Conservation (phyloP, 2,113 vertebrate species). For the Laticauda laticaudata region DNA sequence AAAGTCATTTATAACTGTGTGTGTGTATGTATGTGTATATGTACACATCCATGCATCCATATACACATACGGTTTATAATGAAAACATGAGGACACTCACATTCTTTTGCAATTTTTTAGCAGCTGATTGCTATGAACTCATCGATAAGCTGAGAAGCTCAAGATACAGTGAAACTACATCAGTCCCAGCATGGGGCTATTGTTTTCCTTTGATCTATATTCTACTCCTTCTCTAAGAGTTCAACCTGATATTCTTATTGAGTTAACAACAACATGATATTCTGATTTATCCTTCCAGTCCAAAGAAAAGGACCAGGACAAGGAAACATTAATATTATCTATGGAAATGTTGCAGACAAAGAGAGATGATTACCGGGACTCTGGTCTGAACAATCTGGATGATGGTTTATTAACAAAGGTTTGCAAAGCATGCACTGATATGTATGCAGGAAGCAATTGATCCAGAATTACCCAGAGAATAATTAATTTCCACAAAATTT, state of each 20-base stretch:
- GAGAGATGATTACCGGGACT: background rate
- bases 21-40: no score
- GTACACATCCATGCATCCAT: no score
- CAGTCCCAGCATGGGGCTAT: background rate
- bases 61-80: background rate
- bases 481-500: background rate
- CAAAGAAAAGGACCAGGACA: background rate
- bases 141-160: background rate
- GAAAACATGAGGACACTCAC: background rate
- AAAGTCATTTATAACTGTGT: background rate
- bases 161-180: background rate
- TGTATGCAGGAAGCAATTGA: background rate
- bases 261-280: background rate
- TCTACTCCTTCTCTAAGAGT: background rate
- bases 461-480: background rate
- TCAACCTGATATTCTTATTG: background rate
- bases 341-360: background rate
- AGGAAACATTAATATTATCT: background rate
- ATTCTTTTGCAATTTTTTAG: background rate
- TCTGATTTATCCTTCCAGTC: background rate
- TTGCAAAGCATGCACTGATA: background rate
- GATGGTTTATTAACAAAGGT: background rate
- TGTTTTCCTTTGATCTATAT: background rate
- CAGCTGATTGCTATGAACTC: background rate
- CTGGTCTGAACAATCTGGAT: background rate